These are phyloP conservation scores for Dryobotodes eremita DNA, from an alignment of 2,888 invertebrate species.

Conservation along the genomic window DNA sequence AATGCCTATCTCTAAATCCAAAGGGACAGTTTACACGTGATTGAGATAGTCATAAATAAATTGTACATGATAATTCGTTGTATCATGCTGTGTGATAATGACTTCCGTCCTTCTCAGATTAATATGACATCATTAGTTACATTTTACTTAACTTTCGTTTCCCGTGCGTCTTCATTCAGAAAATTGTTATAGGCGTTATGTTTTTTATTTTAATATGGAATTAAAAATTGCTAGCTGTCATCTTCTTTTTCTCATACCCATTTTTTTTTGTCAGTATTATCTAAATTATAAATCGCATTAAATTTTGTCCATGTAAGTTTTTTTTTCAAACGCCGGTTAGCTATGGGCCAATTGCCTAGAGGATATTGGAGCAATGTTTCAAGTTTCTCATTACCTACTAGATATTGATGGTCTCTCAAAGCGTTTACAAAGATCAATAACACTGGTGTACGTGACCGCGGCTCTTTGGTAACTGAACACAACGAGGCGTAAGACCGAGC, in stretches of 20 bases:
- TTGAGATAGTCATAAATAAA: constrained; percentile 53
- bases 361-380: constrained; percentile 38
- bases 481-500: constrained; percentile 69
- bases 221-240: constrained; percentile 31
- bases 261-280: constrained; percentile 15
- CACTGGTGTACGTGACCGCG: constrained; percentile 62
- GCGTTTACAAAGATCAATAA: constrained; percentile 66
- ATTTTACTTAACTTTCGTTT: constrained; percentile 42
- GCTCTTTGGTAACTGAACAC: constrained; percentile 58
- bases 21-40: constrained; percentile 54
- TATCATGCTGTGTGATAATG: constrained; percentile 63
- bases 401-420: constrained; percentile 41
- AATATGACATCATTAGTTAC: constrained; percentile 49
- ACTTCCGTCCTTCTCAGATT: constrained; percentile 51
- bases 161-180: constrained; percentile 42
- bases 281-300: constrained; percentile 19
- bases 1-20: constrained; percentile 34
- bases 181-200: constrained; percentile 14
- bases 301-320: neutral
- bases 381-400: constrained; percentile 48
- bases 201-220: constrained; percentile 13
- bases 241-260: constrained; percentile 9
- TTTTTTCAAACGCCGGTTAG: neutral
- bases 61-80: constrained; percentile 46
- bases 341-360: constrained; percentile 18